These are phyloP conservation scores for Alaudala cheleensis DNA, from an alignment of 2,113 vertebrate genomes.

Conservation along the genomic window DNA sequence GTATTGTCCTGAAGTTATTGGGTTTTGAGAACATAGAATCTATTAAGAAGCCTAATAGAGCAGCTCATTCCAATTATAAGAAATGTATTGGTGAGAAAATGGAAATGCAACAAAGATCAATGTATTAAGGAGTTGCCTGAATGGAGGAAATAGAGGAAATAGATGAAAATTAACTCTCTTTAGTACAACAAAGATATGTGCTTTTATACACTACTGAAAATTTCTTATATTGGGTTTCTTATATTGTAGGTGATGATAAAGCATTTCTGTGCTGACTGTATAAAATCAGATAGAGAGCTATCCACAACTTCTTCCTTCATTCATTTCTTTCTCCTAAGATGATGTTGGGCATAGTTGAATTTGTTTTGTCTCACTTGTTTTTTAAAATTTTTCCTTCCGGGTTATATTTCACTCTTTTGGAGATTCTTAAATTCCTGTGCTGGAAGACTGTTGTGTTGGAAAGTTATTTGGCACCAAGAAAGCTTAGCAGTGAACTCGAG, in stretches of 20 bases:
- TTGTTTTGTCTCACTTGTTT: neutral
- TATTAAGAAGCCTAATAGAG: conserved; percentile 64
- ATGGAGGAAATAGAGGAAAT: conserved; percentile 16
- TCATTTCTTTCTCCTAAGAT: neutral
- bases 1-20: conserved; percentile 40
- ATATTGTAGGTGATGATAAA: neutral
- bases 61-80: conserved; percentile 61
- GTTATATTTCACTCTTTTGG: neutral
- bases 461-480: neutral
- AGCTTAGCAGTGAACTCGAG: neutral
- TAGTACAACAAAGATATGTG: neutral
- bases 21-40: conserved; percentile 48
- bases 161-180: neutral
- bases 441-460: neutral
- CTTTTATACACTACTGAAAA: neutral
- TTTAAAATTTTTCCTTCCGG: neutral
- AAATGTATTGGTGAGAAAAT: conserved; percentile 52
- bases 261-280: neutral
- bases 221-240: neutral
- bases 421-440: neutral
- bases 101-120: conserved; percentile 49
- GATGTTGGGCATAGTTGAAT: neutral
- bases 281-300: neutral
- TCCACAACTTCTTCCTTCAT: neutral
- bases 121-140: conserved; percentile 8